phyloP scores from a whole-genome alignment of 2,797 vertebrate genomes.

The Mus minutoides region DNA sequence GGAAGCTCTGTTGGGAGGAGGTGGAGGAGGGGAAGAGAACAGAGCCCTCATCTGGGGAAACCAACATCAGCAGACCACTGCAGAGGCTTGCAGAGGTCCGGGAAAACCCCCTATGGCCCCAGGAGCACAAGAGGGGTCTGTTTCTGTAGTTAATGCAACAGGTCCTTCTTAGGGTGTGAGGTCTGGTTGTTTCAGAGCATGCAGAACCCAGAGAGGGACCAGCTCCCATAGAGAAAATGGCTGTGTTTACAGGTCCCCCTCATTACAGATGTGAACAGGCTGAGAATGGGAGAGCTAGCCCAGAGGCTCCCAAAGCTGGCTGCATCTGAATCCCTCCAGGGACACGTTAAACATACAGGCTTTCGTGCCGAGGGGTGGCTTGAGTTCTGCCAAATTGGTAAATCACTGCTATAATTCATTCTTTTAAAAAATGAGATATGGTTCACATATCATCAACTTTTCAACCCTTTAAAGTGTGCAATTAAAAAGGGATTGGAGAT shows the following conservation, averaged over 20 bases:
- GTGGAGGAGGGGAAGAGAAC: neutral
- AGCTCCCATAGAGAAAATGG: constrained; percentile 63
- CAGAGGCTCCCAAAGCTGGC: constrained; percentile 14
- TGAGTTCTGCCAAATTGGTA: constrained; percentile 55
- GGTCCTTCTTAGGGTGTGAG: constrained; percentile 71
- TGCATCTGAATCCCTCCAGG: constrained; percentile 46
- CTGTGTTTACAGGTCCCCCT: constrained; percentile 57
- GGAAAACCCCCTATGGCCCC: constrained; percentile 5
- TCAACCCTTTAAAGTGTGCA: neutral
- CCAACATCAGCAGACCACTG: constrained; percentile 48
- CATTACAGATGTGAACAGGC: constrained; percentile 52
- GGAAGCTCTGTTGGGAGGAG: constrained; percentile 42
- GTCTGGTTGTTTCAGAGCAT: constrained; percentile 67
- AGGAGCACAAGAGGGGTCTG: constrained; percentile 74
- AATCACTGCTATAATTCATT: constrained; percentile 46
- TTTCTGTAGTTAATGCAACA: constrained; percentile 72
- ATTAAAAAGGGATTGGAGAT: neutral
- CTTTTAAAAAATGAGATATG: neutral
- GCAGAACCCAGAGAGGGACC: constrained; percentile 55
- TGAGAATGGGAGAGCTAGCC: constrained; percentile 39
- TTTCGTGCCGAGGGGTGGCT: neutral
- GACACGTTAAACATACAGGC: constrained; percentile 54
- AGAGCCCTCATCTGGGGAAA: constrained; percentile 5
- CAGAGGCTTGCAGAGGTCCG: constrained; percentile 34
- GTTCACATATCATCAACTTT: constrained; percentile 41